Evolutionary conservation across 2,113 vertebrate species (phyloP), one percentile per base, ranked within the genome.

Genomic region (Stegastes partitus): DNA sequence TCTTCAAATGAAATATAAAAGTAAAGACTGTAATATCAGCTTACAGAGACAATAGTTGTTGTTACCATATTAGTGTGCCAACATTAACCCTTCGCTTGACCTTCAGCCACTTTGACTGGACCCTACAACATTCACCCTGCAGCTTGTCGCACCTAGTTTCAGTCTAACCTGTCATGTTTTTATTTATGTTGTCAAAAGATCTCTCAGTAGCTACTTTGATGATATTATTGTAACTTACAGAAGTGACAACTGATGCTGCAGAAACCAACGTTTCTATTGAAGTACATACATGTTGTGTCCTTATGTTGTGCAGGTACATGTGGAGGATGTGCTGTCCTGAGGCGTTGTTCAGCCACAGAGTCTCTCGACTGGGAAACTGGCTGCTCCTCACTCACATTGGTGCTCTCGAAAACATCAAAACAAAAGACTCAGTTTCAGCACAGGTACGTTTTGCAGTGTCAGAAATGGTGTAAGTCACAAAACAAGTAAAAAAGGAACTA

Each of bases 221-320:
- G 19, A 42, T 21, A 5, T 53, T 55, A 58, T 19, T 12, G 53
- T 26, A 1, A 49, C n/a, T 6, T 21, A 28, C 12, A 55, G 1
- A 50, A 16, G 12, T 21, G 1, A 55, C 55, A 11, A n/a, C 9
- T 28, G 22, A 3, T 56, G 23, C 11, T 25, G 11, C 16, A 23
- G 54, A 50, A n/a, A 50, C 2, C 11, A 12, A 14, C 34, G 19
- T 22, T n/a, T 23, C 34, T 65, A 22, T 47, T 37, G 0, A 19
- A 68, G 11, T 65, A 81, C 87, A 15, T 84, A 91, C 90, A 82
- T 74, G 62, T 42, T 39, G 49, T 70, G 2, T 78, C 22, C 0
- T 68, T 63, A 25, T 72, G 73, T 23, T 66, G 50, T 37, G 25
- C 26, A 25, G 74, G 16, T 3, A 51, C 47, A 57, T 45, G 51